A percentile compares a stretch with the other conserved stretches of the same genome.
Conservation (phyloP, 2,888 invertebrate species). For the Leucophora obtusa region DNA sequence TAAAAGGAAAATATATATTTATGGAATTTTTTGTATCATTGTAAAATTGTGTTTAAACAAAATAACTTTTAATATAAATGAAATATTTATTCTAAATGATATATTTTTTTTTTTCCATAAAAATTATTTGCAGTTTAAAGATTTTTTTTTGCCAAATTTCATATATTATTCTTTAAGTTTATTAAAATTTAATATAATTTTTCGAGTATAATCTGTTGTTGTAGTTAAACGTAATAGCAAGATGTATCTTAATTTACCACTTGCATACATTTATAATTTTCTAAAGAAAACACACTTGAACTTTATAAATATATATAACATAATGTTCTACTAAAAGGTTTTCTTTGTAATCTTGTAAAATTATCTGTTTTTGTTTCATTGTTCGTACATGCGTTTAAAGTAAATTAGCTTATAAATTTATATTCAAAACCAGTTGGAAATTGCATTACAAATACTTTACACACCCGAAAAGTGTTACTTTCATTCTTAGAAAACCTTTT, state of each 20-base stretch:
- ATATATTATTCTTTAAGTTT: neutral
- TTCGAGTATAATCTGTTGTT: neutral
- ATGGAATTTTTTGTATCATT: neutral
- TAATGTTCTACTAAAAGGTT: slow-evolving; percentile 22
- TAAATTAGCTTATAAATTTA: no score
- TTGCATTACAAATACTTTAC: no score
- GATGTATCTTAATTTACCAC: neutral
- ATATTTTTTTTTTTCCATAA: neutral
- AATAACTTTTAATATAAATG: no score
- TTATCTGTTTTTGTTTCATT: slow-evolving; percentile 1
- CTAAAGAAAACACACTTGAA: neutral
- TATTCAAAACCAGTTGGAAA: no score
- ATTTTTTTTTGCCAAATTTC: neutral
- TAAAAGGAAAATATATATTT: neutral
- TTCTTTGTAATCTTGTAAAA: slow-evolving; percentile 21
- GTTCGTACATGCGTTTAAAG: neutral
- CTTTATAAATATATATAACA: no score
- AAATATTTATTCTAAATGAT: no score
- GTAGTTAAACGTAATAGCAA: neutral
- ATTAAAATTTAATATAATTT: neutral
- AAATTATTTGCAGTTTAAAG: neutral
- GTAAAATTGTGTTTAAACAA: neutral
- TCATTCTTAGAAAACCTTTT: no score
- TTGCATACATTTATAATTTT: neutral
- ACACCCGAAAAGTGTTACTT: no score